Evolutionary conservation across 2,113 vertebrate genomes (phyloP).

Genomic region (Gymnobelideus leadbeateri): DNA sequence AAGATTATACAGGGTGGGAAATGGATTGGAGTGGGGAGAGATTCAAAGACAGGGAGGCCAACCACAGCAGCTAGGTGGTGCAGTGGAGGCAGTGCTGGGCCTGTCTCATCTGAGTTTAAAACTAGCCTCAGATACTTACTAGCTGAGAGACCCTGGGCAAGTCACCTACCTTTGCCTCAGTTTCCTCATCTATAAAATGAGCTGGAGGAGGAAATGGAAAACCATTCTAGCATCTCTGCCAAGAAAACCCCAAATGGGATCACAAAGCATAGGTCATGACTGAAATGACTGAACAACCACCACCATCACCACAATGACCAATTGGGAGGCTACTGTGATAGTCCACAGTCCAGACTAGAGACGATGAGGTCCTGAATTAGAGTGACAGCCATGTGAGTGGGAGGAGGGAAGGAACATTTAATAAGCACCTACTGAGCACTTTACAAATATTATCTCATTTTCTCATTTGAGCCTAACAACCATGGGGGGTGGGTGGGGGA

Average conservation of each 20-base stretch:
- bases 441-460: not conserved
- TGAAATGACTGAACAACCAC: not conserved
- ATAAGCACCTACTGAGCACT: not conserved
- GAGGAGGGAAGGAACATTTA: not conserved
- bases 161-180: not conserved
- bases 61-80: too few relatives aligned
- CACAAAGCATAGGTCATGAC: too few relatives aligned
- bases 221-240: too few relatives aligned
- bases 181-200: not conserved
- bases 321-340: not conserved
- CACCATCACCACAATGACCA: not conserved
- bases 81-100: too few relatives aligned
- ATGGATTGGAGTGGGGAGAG: not conserved
- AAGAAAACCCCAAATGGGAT: too few relatives aligned
- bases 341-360: not conserved
- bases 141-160: not conserved
- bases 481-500: not conserved
- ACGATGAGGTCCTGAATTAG: not conserved
- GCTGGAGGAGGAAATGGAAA: not conserved
- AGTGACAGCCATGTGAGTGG: not conserved
- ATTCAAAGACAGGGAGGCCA: not conserved
- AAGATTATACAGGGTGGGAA: not conserved
- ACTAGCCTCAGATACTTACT: not conserved
- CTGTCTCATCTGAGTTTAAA: not conserved
- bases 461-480: not conserved